Evolutionary conservation across 2,888 invertebrate species (phyloP), one percentile per base, ranked within the genome.

Genomic region (Mythimna ferrago): DNA sequence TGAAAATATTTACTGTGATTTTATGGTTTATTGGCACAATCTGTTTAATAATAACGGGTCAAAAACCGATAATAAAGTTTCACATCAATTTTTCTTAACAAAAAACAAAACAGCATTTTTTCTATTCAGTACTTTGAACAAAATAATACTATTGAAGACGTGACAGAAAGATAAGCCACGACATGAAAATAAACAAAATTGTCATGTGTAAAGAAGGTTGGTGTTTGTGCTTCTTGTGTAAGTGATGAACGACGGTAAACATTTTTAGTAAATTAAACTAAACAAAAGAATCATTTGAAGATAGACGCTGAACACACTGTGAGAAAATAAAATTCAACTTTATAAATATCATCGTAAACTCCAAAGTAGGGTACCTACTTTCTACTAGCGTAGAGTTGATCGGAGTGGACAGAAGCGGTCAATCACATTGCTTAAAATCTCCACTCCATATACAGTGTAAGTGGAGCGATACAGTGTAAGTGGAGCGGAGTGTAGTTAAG

Each of bases 211-310:
- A 53, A 44, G 57, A 58, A 35, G 26, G n/a, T 19, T 26, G 26
- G 56, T 54, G 2, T 65, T 61, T 79, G 64, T 9, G 10, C 9
- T 51, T 65, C 41, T 44, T 61, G 64, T 60, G 9, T 64, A 19
- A 54, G 32, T 79, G 35, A 53, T 65, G 41, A 61, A 79, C n/a
- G 64, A 35, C 10, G 38, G 51, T 51, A 79, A 73, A 65, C 54
- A 53, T 53, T 73, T 79, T 73, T 38, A 61, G 9, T 14, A 58
- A 66, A 74, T 64, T 58, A 65, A 65, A 56, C 9, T 14, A 48
- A 60, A 74, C 60, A 54, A 65, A 65, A 54, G 38, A 60, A n/a
- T 44, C 14, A 61, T 41, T 41, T 4, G 0, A 51, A 16, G 19
- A 54, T 14, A 32, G 5, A 41, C 32, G 21, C 6, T 19, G 7